Conservation (phyloP, 2,888 invertebrate genomes). For the Himalopsyche anomala region DNA sequence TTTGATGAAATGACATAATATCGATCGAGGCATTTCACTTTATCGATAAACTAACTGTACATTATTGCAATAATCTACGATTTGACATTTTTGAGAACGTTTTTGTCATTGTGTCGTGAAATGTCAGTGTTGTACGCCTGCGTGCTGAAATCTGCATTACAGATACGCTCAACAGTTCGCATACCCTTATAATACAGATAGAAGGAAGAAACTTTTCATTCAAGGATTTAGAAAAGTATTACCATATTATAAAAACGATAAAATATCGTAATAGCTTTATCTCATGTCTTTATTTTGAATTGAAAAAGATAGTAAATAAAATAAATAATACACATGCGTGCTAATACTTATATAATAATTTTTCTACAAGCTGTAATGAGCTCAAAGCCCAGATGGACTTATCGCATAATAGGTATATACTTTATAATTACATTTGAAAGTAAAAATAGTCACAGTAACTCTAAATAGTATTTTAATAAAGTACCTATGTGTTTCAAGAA, state of each 20-base stretch:
- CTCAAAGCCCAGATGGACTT: too few species aligned
- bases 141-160: conserved; percentile 34
- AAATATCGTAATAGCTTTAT: too few species aligned
- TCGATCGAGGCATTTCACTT: not conserved
- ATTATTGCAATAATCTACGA: conserved; percentile 1
- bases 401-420: too few species aligned
- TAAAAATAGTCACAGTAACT: too few species aligned
- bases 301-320: too few species aligned
- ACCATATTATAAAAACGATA: not conserved
- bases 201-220: not conserved
- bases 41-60: not conserved
- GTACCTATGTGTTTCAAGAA: too few species aligned
- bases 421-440: too few species aligned
- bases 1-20: conserved; percentile 8
- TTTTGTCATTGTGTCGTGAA: conserved; percentile 16
- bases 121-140: conserved; percentile 16
- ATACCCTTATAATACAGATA: not conserved
- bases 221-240: not conserved
- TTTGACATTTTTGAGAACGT: conserved; percentile 21
- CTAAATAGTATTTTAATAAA: too few species aligned
- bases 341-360: too few species aligned
- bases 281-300: too few species aligned
- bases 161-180: conserved; percentile 26
- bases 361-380: too few species aligned
- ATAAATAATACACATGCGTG: too few species aligned